These are phyloP conservation scores for Stegodyphus dumicola DNA, from an alignment of 1,140 invertebrate genomes.

Conservation along the genomic window DNA sequence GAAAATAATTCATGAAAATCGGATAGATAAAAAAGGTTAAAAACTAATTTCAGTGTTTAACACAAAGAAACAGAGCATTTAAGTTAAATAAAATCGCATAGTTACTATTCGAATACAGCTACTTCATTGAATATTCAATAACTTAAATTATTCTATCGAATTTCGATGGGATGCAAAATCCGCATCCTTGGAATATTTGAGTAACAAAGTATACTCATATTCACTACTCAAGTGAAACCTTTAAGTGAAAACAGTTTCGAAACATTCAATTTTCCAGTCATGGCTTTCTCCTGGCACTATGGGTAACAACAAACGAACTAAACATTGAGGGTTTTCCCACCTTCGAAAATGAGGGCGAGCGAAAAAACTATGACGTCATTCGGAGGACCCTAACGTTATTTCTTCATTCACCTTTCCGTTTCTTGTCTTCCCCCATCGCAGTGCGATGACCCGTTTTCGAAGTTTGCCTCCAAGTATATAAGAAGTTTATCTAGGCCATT, in stretches of 20 bases:
- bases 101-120: too few species aligned
- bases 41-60: too few species aligned
- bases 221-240: background rate
- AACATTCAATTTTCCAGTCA: background rate
- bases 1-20: too few species aligned
- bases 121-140: background rate
- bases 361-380: constrained; percentile 23
- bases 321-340: constrained; percentile 22
- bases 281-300: background rate
- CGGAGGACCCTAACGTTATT: constrained; percentile 22
- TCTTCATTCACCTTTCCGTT: constrained; percentile 19
- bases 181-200: background rate
- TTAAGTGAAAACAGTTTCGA: background rate
- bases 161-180: background rate
- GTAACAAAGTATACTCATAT: background rate
- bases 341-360: constrained; percentile 15
- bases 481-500: constrained; percentile 26
- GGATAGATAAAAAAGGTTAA: too few species aligned
- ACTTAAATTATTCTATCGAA: background rate
- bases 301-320: background rate
- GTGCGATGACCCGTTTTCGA: constrained; percentile 30
- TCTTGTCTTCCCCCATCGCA: background rate
- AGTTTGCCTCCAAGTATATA: constrained; percentile 11
- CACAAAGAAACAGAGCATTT: too few species aligned
- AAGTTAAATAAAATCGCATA: too few species aligned